phyloP scores from a whole-genome alignment of 2,888 invertebrate species.

The Cenopis cana region DNA sequence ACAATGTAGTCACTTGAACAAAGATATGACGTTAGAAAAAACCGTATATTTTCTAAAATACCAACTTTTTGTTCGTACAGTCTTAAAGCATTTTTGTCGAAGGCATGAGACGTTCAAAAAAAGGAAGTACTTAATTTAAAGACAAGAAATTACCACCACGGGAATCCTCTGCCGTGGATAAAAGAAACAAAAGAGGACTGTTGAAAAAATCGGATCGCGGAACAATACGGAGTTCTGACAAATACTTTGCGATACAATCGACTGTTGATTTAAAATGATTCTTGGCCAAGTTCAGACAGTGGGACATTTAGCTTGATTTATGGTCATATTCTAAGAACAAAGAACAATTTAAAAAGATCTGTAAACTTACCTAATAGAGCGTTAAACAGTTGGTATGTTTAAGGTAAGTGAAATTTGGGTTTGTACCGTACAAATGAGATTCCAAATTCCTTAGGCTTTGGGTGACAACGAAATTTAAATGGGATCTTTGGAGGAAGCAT shows the following conservation, averaged over 20 bases:
- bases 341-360: constrained; percentile 31
- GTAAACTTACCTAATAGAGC: constrained; percentile 25
- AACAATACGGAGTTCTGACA: constrained; percentile 30
- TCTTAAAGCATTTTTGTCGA: too few relatives aligned
- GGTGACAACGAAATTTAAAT: constrained; percentile 42
- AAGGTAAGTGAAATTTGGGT: constrained; percentile 16
- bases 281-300: constrained; percentile 33
- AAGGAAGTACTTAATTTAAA: not conserved
- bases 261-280: constrained; percentile 32
- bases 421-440: constrained; percentile 15
- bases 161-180: constrained; percentile 1
- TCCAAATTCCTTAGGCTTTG: constrained; percentile 29
- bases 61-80: too few relatives aligned
- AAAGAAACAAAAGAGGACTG: constrained; percentile 15
- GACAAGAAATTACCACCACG: not conserved
- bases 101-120: too few relatives aligned
- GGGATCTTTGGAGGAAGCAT: constrained; percentile 47
- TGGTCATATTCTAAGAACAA: constrained; percentile 40
- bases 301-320: constrained; percentile 35
- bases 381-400: not conserved
- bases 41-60: too few relatives aligned
- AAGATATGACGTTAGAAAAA: too few relatives aligned
- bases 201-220: constrained; percentile 19
- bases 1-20: too few relatives aligned
- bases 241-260: constrained; percentile 25